These are phyloP conservation scores for Gymnocypris eckloni DNA, from an alignment of 2,797 vertebrate species.

Conservation along the genomic window DNA sequence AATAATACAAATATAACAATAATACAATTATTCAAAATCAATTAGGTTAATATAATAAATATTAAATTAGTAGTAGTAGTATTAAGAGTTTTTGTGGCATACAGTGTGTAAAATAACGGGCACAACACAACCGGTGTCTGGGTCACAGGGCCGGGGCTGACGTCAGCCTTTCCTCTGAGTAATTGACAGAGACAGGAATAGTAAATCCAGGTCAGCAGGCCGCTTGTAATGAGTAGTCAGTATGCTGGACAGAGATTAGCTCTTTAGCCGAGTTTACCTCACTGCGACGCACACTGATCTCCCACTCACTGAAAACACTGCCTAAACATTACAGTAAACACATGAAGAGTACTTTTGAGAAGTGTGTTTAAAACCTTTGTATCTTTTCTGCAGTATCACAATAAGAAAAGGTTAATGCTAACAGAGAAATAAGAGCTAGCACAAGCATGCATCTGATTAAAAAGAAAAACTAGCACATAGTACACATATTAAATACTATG, in stretches of 20 bases:
- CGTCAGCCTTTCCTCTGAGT: conserved; percentile 19
- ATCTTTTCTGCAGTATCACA: background rate
- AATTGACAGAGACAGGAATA: conserved; percentile 34
- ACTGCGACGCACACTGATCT: background rate
- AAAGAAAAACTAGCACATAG: background rate
- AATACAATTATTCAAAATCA: background rate
- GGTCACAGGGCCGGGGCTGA: conserved; percentile 12
- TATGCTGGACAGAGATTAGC: conserved; percentile 22
- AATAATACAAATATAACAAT: background rate
- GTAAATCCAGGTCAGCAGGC: conserved; percentile 41
- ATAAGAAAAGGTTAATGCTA: too few relatives aligned
- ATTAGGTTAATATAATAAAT: background rate
- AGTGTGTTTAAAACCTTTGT: background rate
- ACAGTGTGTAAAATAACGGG: background rate
- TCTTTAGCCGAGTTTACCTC: conserved; percentile 33
- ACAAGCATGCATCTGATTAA: background rate
- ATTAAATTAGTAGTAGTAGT: background rate
- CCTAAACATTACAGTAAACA: conserved; percentile 11
- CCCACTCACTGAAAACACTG: conserved; percentile 31
- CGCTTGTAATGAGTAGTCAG: conserved; percentile 28
- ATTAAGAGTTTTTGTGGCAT: background rate
- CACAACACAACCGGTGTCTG: background rate
- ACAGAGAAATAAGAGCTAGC: background rate
- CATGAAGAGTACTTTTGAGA: background rate
- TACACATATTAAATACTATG: background rate